Percentiles rank a stretch among this genome's conserved stretches.
Evolutionary conservation across 2,113 vertebrate genomes (phyloP).

Genomic region (Rhodinocichla rosea): DNA sequence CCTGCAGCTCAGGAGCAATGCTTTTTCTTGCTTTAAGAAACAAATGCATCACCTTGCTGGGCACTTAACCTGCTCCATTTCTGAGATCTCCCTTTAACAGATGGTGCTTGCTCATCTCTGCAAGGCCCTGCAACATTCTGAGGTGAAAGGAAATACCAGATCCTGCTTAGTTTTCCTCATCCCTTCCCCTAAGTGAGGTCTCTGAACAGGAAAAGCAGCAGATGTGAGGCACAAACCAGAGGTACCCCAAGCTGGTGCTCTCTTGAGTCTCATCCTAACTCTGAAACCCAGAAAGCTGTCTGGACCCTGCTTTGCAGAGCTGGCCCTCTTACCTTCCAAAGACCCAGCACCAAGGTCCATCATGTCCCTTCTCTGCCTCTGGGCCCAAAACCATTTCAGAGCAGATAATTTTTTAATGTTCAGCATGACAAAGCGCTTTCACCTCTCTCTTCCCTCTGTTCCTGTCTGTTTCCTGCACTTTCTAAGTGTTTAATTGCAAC

Average conservation of each 20-base stretch:
- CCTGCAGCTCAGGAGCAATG: not conserved
- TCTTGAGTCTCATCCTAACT: not conserved
- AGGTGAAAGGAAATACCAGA: not conserved
- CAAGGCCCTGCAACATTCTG: not conserved
- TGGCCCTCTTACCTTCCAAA: not conserved
- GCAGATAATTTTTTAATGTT: not conserved
- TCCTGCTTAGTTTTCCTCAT: not conserved
- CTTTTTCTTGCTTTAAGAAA: not conserved
- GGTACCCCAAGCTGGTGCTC: rapidly evolving
- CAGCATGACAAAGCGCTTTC: not conserved
- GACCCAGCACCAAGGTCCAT: not conserved
- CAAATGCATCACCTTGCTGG: not conserved
- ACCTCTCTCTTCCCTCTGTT: not conserved
- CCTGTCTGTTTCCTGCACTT: not conserved
- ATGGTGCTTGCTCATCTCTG: not conserved
- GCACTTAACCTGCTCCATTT: rapidly evolving
- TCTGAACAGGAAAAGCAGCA: not conserved
- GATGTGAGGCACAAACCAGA: not conserved
- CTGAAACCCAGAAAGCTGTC: not conserved
- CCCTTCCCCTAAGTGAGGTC: not conserved
- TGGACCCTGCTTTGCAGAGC: not conserved
- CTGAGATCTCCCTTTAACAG: not conserved
- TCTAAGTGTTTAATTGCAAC: not conserved
- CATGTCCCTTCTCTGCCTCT: not conserved
- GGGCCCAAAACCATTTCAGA: not conserved